Base-by-base conservation (phyloP, 2,888 invertebrate genomes). In the Dicranocentrus wangi region DNA sequence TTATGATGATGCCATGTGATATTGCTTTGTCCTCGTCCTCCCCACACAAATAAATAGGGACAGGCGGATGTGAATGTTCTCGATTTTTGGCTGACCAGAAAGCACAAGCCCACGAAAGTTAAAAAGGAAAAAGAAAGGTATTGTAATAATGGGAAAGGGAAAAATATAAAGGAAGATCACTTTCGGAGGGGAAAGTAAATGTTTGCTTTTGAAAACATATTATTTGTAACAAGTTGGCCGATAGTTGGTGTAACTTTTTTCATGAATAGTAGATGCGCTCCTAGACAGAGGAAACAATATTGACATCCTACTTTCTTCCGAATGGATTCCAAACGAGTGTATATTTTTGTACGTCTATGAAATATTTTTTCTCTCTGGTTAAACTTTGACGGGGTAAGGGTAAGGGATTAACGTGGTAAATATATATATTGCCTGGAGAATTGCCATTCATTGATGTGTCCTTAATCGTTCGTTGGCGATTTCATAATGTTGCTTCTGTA, bases 1-100 rank as follows among this genome's bases (percentile, higher is more conserved):
- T 61, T 72, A 51, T 72, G 53, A 71, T 72, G 47, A 71, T 72
- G 47, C 72, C 72, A 63, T 72, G 60, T n/a, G 39, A 63, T 63
- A 72, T 63, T 61, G 60, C 51, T 72, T 32, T 66, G 43, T 43
- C 7, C 28, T 42, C 47, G 71, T 60, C 60, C 60, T 60, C 71
- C 43, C 58, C 47, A 42, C 42, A 61, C 32, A 72, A 21, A 63
- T 32, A 72, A 63, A 72, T 53, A n/a, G n/a, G n/a, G n/a, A n/a
- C n/a, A 53, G 21, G 21, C 21, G 39, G 32, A 15, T 2, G 60
- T 61, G 28, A 47, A 3, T 72, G 47, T 51, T 63, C 47, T 47
- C 51, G 39, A 47, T 72, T 72, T 72, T 53, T 63, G 63, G 43
- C 51, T 72, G 63, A 63, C 72, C 72, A 72, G 72, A 72, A 23